Conservation (phyloP, 1,140 invertebrate species). For the Probaryconus sp. region DNA sequence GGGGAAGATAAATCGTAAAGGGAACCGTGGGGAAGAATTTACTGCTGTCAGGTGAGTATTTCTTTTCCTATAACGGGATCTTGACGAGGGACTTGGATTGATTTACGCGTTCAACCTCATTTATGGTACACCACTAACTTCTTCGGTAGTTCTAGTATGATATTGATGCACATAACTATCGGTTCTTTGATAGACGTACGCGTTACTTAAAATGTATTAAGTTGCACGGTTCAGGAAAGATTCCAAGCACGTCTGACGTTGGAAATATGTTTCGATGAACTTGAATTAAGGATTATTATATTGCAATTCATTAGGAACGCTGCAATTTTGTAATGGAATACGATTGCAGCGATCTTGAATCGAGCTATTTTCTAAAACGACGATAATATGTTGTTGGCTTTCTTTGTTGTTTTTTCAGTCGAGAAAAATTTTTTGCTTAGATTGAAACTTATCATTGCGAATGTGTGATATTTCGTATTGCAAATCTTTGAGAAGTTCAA, state of each 20-base stretch:
- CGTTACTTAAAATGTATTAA: conserved; percentile 9
- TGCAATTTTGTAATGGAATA: too few relatives aligned
- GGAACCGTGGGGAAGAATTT: conserved; percentile 57
- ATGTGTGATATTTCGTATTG: conserved; percentile 6
- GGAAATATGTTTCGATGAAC: background rate
- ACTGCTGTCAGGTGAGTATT: conserved; percentile 54
- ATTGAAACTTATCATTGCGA: background rate
- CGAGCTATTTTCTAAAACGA: conserved; percentile 7
- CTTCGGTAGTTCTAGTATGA: conserved; percentile 30
- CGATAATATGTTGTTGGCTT: conserved; percentile 1
- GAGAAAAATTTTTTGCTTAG: too few relatives aligned
- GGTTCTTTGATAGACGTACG: background rate
- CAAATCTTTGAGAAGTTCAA: conserved; percentile 50
- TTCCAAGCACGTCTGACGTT: background rate
- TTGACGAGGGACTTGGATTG: conserved; percentile 52
- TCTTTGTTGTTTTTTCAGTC: too few relatives aligned
- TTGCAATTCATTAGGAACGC: conserved; percentile 16
- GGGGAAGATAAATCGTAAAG: conserved; percentile 49
- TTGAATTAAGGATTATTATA: background rate
- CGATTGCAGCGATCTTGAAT: too few relatives aligned
- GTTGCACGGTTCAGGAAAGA: conserved; percentile 6
- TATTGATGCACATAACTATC: conserved; percentile 30
- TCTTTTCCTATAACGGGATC: conserved; percentile 59
- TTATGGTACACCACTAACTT: conserved; percentile 52
- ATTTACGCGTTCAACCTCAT: conserved; percentile 57